Base-by-base conservation (phyloP, 2,113 vertebrate species). In the Elephantulus edwardii region DNA sequence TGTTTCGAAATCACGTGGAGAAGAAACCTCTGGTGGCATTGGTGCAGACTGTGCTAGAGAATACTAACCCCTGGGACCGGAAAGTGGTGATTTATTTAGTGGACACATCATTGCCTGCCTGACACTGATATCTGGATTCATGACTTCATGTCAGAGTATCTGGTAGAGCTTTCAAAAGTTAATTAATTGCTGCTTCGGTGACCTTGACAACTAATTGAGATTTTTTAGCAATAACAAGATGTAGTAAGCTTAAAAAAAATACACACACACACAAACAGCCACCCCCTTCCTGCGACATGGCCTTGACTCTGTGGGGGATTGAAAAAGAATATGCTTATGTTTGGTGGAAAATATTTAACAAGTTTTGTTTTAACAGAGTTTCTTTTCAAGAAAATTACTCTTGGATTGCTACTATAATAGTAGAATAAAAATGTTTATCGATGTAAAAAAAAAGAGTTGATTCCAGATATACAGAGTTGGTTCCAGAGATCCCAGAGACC, bases 1-100 rank as follows among this genome's bases (percentile, higher is more conserved):
- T 99, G 12, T 99, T 99, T 97, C 98, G 99, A 89, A 99, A 98
- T 96, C 98, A 99, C 2, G 98, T 99, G 81, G 99, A 99, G 97
- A 98, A 98, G 88, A 98, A 97, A 84, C 97, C 99, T 0, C 97
- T 99, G 93, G 99, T 99, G 42, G 99, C 99, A 2, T 96, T 98
- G 91, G 97, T 99, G 87, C 97, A 98, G 92, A 92, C 98, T 5
- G 96, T 99, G 64, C 95, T 97, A 56, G 98, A 98, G 54, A 96
- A 98, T 20, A 19, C 96, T 3, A 96, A 98, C 68, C 95, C 97
- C 6, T 98, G 98, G 98, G 98, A 98, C 86, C 95, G 97, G 90
- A 98, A 97, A 96, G 94, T 98, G 72, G 97, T 98, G 0, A 97
- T 98, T 72, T 99, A 98, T 87, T 98, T 99, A 6, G 99, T 99